A percentile compares a stretch with the other conserved stretches of the same genome.
phyloP scores from a whole-genome alignment of 2,797 vertebrate species.

The Eulemur albifrons region DNA sequence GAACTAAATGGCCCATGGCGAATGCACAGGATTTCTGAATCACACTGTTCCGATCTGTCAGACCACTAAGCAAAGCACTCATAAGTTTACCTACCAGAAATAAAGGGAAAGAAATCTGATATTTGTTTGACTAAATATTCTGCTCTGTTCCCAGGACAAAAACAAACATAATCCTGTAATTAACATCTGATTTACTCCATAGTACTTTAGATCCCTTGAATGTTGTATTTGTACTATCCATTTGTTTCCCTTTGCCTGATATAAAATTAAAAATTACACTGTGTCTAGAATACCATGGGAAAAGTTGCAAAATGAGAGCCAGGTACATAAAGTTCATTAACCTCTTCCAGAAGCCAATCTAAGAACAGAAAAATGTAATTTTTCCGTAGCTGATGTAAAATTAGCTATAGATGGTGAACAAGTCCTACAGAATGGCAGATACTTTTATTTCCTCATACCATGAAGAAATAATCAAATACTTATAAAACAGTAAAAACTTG shows the following conservation, averaged over 20 bases:
- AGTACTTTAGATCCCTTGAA: not conserved
- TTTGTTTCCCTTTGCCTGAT: not conserved
- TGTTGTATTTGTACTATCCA: not conserved
- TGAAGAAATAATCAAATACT: not conserved
- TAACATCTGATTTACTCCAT: not conserved
- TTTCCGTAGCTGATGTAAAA: not conserved
- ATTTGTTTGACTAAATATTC: not conserved
- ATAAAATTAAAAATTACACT: slow-evolving; percentile 37
- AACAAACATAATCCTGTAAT: not conserved
- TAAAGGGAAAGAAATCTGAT: slow-evolving; percentile 46
- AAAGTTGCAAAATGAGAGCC: not conserved
- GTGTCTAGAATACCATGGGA: not conserved
- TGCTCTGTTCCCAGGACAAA: not conserved
- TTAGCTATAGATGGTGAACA: not conserved
- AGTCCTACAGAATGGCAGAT: not conserved
- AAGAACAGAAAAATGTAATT: not conserved
- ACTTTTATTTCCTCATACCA: not conserved
- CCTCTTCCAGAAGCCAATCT: not conserved
- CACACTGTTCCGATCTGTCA: slow-evolving; percentile 94
- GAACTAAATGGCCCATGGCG: slow-evolving; percentile 96
- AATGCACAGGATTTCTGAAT: slow-evolving; percentile 96
- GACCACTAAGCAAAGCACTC: slow-evolving; percentile 93
- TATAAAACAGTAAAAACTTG: not conserved
- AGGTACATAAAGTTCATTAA: slow-evolving; percentile 1
- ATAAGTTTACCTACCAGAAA: slow-evolving; percentile 93